phyloP scores from a whole-genome alignment of 2,888 invertebrate genomes.

The Arenicola marina region DNA sequence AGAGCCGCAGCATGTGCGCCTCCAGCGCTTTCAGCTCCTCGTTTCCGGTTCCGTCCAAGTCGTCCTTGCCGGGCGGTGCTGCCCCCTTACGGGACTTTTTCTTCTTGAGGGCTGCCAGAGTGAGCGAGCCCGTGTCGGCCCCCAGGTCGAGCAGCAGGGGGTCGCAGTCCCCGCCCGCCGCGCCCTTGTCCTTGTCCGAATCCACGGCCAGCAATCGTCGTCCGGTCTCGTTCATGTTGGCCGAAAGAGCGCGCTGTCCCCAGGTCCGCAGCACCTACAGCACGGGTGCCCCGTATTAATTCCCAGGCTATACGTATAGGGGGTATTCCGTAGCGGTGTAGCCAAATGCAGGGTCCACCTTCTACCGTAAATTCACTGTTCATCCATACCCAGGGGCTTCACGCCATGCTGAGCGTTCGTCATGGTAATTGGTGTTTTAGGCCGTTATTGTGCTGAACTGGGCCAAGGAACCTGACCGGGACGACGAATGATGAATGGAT shows the following conservation, averaged over 20 bases:
- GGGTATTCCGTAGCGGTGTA: no score
- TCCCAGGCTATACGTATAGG: no score
- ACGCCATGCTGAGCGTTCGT: no score
- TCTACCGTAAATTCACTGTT: no score
- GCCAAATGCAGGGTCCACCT: no score
- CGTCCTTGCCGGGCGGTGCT: constrained; percentile 13
- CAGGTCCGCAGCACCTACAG: constrained; percentile 51
- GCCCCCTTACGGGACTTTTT: constrained; percentile 20
- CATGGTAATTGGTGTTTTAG: no score
- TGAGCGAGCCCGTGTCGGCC: constrained; percentile 28
- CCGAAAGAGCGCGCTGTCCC: constrained; percentile 54
- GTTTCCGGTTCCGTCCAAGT: constrained; percentile 42
- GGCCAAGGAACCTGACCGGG: no score
- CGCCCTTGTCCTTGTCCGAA: constrained; percentile 12
- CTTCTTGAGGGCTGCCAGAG: constrained; percentile 44
- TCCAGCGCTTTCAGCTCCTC: constrained; percentile 58
- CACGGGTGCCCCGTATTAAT: no score
- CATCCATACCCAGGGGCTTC: no score
- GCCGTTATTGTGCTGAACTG: no score
- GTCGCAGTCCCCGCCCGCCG: background rate
- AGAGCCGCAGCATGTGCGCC: constrained; percentile 54
- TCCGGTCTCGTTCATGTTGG: constrained; percentile 52
- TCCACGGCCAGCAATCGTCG: constrained; percentile 45
- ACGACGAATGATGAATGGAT: no score
- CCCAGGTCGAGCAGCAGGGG: constrained; percentile 2